Base-by-base conservation (phyloP, 2,797 vertebrate species). In the Sphenopsis melanotis region DNA sequence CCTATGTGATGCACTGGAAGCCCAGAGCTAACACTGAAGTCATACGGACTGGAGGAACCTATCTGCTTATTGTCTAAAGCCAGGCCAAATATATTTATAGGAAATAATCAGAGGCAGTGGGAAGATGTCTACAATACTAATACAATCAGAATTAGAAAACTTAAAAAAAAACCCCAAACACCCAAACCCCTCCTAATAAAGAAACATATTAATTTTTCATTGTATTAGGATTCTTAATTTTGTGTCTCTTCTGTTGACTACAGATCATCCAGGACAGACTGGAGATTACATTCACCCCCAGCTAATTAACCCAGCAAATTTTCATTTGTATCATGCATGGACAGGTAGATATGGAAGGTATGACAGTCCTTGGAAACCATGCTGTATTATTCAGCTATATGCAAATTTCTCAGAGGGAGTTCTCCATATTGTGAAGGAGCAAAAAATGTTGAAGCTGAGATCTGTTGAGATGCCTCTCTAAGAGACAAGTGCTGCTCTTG, bases 271-370 rank as follows among this genome's bases (percentile, higher is more conserved):
- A 21, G 53, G 21, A 68, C 64, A 68, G 23, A 47, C 26, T 49
- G 22, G 17, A 65, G 53, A 46, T 78, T 71, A 24, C n/a, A 13
- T 49, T 83, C 17, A 49, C 6, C 12, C 68, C 24, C 21, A 65
- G 0, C 1, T 39, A 26, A 49, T 83, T 64, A 69, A 61, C 5
- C 6, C 1, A 2, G 12, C 41, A 50, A 14, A 41, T 7, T 53
- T 87, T 53, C 1, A 1, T 32, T 82, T 75, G 11, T 26, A 55
- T 59, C 12, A 21, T 13, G 23, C 23, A 27, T 34, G n/a, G 41
- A 49, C n/a, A 13, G 15, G 20, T 50, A 74, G 27, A 16, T 56
- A 16, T 6, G 34, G 42, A 91, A 83, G 17, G 12, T 12, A 8
- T 55, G 57, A 59, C 4, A 41, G 20, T 42, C 32, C 32, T 83